phyloP scores from a whole-genome alignment of 1,140 invertebrate species.

The Drosophila watanabei region DNA sequence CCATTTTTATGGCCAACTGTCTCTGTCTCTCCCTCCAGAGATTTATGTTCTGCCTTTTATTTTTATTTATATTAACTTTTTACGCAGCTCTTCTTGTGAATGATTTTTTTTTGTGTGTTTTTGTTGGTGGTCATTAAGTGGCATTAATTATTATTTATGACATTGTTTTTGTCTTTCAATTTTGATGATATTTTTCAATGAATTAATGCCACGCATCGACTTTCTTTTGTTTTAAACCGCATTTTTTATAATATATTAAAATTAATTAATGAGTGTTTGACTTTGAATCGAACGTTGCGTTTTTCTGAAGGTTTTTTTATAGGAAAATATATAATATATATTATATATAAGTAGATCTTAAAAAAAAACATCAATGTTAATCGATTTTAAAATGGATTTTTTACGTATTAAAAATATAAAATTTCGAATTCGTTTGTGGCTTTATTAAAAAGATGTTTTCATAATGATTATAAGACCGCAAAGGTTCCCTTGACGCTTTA shows the following conservation, averaged over 20 bases:
- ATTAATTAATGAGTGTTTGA: conserved; percentile 60
- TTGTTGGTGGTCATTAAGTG: conserved; percentile 36
- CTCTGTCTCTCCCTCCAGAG: conserved; percentile 39
- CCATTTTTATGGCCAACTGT: conserved; percentile 59
- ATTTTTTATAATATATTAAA: conserved; percentile 39
- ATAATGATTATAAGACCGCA: not conserved
- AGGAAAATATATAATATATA: too few species aligned
- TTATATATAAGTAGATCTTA: not conserved
- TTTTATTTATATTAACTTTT: conserved; percentile 53
- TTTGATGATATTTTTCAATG: conserved; percentile 63
- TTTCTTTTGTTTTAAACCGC: conserved; percentile 48
- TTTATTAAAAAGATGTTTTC: not conserved
- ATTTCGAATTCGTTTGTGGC: not conserved
- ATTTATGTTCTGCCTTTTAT: conserved; percentile 39
- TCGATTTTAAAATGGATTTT: not conserved
- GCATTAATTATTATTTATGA: conserved; percentile 80
- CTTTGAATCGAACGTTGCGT: conserved; percentile 2
- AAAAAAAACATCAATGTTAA: not conserved
- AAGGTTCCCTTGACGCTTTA: not conserved
- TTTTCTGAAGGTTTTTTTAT: not conserved
- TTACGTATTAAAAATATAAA: not conserved
- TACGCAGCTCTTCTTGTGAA: not conserved
- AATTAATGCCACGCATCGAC: conserved; percentile 47
- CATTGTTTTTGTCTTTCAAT: conserved; percentile 60
- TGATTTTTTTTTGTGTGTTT: not conserved